Evolutionary conservation across 92 coral and sea anemone species (phyloP), one percentile per base, ranked within the genome.

Genomic region (Diadumene lineata): DNA sequence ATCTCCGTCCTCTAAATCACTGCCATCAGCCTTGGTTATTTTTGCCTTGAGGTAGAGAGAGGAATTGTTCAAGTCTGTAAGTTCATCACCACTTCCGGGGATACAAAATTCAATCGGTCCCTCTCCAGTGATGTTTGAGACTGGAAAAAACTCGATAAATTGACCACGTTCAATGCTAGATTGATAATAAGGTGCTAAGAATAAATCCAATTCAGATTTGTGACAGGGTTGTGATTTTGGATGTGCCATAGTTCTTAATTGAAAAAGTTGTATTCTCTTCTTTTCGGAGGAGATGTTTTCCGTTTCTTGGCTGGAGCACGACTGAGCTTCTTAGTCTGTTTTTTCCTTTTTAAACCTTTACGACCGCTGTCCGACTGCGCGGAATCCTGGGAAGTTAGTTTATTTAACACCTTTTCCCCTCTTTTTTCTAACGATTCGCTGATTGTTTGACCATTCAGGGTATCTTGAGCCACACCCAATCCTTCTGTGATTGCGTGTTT

Each of bases 61-160:
- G 11, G 83, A 66, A 11, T 60, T 29, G 34, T 79, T 69, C 69
- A 80, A 69, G 19, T 85, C 86, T n/a, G 79, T 23, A 38, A 71
- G 69, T 43, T 85, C 90, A 22, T 75, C 82, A 1, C 84, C 81
- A 31, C 68, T 34, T 19, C 90, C 86, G 1, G 70, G 58, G 6
- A 85, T 62, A 53, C 50, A 63, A 69, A 85, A 80, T 30, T 80
- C 90, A 26, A 76, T 80, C 11, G 90, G 89, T 25, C 81, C 85
- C 6, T 33, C 38, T 22, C 74, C 85, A 0, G 71, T 74, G 75
- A 84, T 72, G 71, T 72, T 78, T 18, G 80, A 79, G 0, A 84
- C 70, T 7, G 88, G 88, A 63, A 80, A 75, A 34, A 32, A 58
- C 27, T 84, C 80, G 30, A 78, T 64, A 70, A 67, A 68, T 43